Percentiles rank a stretch among this genome's conserved stretches.
These are phyloP conservation scores for Pterophyllum scalare DNA, from an alignment of 2,113 vertebrate species.

Conservation along the genomic window DNA sequence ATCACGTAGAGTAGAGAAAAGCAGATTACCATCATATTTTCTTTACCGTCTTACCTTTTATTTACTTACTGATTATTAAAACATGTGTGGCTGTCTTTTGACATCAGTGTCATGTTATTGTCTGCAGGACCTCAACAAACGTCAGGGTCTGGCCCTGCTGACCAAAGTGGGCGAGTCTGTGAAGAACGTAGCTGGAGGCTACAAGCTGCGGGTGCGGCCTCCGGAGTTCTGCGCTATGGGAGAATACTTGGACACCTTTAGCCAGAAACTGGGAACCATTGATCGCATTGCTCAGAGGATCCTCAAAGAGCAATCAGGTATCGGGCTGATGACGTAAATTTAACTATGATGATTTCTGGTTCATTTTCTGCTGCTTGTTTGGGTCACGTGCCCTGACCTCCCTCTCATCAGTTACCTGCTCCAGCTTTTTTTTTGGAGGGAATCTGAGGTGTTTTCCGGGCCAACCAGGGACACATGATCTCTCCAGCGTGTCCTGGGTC, in stretches of 20 bases:
- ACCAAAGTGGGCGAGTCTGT: constrained; percentile 95
- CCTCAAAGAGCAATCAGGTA: constrained; percentile 96
- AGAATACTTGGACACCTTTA: constrained; percentile 94
- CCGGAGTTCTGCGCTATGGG: constrained; percentile 91
- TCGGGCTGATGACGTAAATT: constrained; percentile 27
- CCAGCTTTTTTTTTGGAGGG: not conserved
- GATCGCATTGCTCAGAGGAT: constrained; percentile 97
- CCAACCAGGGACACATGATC: not conserved
- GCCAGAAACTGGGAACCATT: constrained; percentile 94
- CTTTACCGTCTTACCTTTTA: not conserved
- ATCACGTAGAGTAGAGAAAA: no score
- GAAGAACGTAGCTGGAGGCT: constrained; percentile 92
- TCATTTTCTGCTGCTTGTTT: not conserved
- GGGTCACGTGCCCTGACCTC: not conserved
- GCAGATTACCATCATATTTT: not conserved
- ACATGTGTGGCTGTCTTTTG: not conserved
- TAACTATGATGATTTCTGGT: not conserved
- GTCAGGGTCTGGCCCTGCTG: constrained; percentile 92
- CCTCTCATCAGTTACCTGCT: not conserved
- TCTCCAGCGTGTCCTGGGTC: not conserved
- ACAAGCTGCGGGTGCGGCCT: constrained; percentile 91
- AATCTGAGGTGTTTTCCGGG: not conserved
- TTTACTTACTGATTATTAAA: not conserved
- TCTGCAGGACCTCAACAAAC: constrained; percentile 93
- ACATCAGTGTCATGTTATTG: not conserved